Evolutionary conservation across 1,140 invertebrate genomes (phyloP).

Genomic region (Brachionus rubens): DNA sequence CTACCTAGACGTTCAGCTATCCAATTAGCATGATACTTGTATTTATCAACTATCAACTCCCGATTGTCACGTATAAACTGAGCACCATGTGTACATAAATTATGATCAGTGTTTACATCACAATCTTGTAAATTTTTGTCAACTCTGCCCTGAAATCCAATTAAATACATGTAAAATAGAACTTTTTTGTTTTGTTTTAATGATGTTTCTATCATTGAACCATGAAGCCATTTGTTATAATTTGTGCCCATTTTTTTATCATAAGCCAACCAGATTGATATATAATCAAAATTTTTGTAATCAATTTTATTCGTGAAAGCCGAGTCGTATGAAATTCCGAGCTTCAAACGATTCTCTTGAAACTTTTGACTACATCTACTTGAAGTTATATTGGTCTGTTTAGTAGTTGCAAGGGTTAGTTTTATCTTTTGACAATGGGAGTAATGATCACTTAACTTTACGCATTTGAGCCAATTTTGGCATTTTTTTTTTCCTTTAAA

Average conservation of each 20-base stretch:
- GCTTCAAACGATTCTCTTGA: neutral
- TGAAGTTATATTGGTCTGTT: no score
- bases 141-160: constrained; percentile 9
- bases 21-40: constrained; percentile 19
- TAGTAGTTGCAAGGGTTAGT: no score
- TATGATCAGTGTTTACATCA: constrained; percentile 6
- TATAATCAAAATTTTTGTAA: constrained; percentile 30
- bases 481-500: no score
- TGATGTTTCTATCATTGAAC: constrained; percentile 4
- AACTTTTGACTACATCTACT: neutral
- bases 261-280: constrained; percentile 22
- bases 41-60: constrained; percentile 12
- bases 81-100: constrained; percentile 26
- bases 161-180: constrained; percentile 36
- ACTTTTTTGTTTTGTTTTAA: neutral
- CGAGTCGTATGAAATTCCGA: constrained; percentile 27
- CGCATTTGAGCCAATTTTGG: no score
- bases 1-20: neutral
- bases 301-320: neutral
- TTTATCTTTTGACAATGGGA: no score
- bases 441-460: no score
- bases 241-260: neutral
- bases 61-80: constrained; percentile 13
- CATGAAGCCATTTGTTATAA: constrained; percentile 31
- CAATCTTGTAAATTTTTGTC: constrained; percentile 3